Percentiles rank a stretch among this genome's conserved stretches.
Conservation (phyloP, 2,797 vertebrate genomes). For the Synanceia verrucosa region DNA sequence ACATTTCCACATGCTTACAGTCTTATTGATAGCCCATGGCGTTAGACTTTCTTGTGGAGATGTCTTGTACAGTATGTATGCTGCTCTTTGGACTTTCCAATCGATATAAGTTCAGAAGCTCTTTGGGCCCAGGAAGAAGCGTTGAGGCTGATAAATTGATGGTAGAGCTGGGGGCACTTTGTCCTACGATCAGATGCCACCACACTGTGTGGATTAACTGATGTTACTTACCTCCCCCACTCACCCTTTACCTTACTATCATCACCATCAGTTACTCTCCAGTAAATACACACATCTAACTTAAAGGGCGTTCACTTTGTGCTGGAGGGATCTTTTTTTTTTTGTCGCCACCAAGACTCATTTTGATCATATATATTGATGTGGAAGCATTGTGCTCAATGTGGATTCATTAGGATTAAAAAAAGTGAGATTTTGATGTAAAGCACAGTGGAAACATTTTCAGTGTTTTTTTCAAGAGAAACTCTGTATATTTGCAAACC, state of each 20-base stretch:
- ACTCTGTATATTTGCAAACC: conserved; percentile 17
- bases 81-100: conserved; percentile 33
- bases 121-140: conserved; percentile 14
- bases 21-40: conserved; percentile 46
- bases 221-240: conserved; percentile 8
- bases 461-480: conserved; percentile 23
- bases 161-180: background rate
- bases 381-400: conserved; percentile 54
- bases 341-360: conserved; percentile 8
- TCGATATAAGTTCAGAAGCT: conserved; percentile 20
- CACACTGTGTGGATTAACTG: conserved; percentile 47
- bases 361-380: conserved; percentile 48
- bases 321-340: conserved; percentile 11
- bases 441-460: conserved; percentile 42
- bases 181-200: background rate
- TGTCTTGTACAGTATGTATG: conserved; percentile 46
- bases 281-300: conserved; percentile 54
- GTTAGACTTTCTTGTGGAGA: conserved; percentile 36
- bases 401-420: conserved; percentile 48
- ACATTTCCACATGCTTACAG: conserved; percentile 11
- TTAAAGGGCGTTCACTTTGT: conserved; percentile 24
- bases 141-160: conserved; percentile 46
- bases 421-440: conserved; percentile 48
- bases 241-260: conserved; percentile 6
- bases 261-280: conserved; percentile 41